Evolutionary conservation across 2,888 invertebrate species (phyloP).

Genomic region (Drosophila flavopinicola): DNA sequence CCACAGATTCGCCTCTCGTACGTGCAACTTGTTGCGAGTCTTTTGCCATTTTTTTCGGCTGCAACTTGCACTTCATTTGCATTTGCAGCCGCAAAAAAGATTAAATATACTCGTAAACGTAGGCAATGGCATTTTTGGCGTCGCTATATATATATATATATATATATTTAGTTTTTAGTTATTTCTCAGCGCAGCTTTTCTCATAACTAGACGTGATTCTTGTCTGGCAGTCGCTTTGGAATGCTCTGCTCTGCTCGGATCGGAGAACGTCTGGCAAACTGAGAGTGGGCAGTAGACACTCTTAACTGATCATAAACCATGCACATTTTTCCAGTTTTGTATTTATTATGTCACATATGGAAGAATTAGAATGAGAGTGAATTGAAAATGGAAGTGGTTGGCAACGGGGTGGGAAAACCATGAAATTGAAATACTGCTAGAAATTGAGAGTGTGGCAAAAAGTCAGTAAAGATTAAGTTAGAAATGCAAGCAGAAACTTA

Average conservation of each 20-base stretch:
- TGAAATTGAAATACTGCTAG: background rate
- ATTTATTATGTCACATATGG: constrained; percentile 22
- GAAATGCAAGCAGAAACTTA: too few species aligned
- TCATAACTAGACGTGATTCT: constrained; percentile 49
- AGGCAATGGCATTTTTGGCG: constrained; percentile 51
- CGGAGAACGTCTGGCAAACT: constrained; percentile 8
- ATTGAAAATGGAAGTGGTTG: constrained; percentile 20
- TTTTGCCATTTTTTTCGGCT: constrained; percentile 31
- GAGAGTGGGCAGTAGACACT: constrained; percentile 26
- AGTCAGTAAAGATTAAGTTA: background rate
- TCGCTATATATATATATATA: constrained; percentile 40
- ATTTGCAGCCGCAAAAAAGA: constrained; percentile 58
- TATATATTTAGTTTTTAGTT: constrained; percentile 12
- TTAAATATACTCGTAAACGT: constrained; percentile 50
- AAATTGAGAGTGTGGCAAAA: background rate
- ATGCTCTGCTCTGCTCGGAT: constrained; percentile 35
- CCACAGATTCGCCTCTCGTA: constrained; percentile 39
- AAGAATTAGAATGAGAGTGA: constrained; percentile 20
- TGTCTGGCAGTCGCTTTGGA: constrained; percentile 44
- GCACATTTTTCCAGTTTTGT: constrained; percentile 12
- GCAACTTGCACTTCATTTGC: constrained; percentile 73
- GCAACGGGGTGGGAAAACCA: background rate
- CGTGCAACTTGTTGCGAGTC: constrained; percentile 73
- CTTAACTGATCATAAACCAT: constrained; percentile 29
- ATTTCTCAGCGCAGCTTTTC: constrained; percentile 18